These are phyloP conservation scores for zebrafish (Danio rerio) DNA, from an alignment of 2,113 vertebrate species.

Conservation along the genomic window GRCz12tu NC_133190.1:2661001-2661500, in stretches of 20 bases:
- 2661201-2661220: too few species aligned
- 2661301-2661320: constrained; percentile 54
- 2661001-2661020: too few species aligned
- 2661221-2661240: background rate
- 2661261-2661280: too few species aligned
- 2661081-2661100: too few species aligned
- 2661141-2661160: too few species aligned
- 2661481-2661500: background rate
- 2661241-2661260: background rate
- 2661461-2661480: constrained; percentile 19
- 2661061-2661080: too few species aligned
- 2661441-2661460: background rate
- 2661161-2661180: too few species aligned
- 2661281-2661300: constrained; percentile 35
- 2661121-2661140: too few species aligned
- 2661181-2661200: too few species aligned
- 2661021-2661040: too few species aligned
- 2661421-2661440: background rate
- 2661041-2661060: too few species aligned
- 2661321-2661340: constrained; percentile 44
- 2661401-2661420: constrained; percentile 47
- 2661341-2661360: constrained; percentile 56
- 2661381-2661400: constrained; percentile 66
- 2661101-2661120: too few species aligned
- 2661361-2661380: constrained; percentile 60